Conservation (phyloP, 1,140 invertebrate genomes). For the Atta texana region DNA sequence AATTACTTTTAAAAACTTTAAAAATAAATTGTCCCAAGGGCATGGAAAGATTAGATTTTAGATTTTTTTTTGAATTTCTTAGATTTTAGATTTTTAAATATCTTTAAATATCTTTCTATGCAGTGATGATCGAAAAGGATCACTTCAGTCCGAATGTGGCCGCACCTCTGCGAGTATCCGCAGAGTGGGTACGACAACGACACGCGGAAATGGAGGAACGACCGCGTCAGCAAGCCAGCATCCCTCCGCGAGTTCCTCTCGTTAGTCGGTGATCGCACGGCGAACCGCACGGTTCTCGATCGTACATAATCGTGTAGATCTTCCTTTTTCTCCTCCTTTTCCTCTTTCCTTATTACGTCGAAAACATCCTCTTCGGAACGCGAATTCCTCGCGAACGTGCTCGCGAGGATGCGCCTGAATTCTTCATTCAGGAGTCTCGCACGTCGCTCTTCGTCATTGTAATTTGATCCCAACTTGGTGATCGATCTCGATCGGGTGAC, state of each 20-base stretch:
- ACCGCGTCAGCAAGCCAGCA: not conserved
- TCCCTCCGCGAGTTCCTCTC: constrained; percentile 15
- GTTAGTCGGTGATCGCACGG: constrained; percentile 67
- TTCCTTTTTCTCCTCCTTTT: not conserved
- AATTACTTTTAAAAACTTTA: too few relatives aligned
- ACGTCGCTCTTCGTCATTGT: not conserved
- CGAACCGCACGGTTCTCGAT: constrained; percentile 53
- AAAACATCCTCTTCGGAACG: not conserved
- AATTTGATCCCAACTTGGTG: not conserved
- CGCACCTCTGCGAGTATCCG: not conserved
- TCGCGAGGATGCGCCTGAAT: constrained; percentile 1
- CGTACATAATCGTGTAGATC: not conserved
- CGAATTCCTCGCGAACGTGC: not conserved
- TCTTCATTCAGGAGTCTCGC: not conserved
- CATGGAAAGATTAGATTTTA: too few relatives aligned
- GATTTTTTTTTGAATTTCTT: too few relatives aligned
- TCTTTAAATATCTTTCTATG: too few relatives aligned
- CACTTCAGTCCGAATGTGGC: not conserved
- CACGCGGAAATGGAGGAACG: constrained; percentile 18
- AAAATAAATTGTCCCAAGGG: too few relatives aligned
- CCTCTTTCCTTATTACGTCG: not conserved
- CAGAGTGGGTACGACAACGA: not conserved
- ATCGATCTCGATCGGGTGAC: constrained; percentile 44
- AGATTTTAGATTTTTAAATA: too few relatives aligned
- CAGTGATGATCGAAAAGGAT: not conserved